These are phyloP conservation scores for Fregetta grallaria DNA, from an alignment of 2,113 vertebrate species.

Conservation along the genomic window DNA sequence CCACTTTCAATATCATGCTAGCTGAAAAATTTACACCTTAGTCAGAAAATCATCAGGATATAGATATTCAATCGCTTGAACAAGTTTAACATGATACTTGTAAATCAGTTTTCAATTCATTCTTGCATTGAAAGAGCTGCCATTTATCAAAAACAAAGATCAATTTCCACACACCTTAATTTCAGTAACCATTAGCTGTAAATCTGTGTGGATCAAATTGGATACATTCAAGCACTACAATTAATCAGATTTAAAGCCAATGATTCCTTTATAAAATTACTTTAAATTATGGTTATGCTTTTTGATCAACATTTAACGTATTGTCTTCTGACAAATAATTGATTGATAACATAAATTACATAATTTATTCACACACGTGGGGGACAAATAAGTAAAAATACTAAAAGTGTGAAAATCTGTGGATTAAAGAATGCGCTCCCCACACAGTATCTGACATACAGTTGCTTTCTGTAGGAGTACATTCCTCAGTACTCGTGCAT, in stretches of 20 bases:
- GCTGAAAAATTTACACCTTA: conserved; percentile 9
- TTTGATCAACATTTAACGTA: not conserved
- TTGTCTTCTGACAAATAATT: not conserved
- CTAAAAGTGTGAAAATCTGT: not conserved
- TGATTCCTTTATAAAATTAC: not conserved
- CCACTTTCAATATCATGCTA: not conserved
- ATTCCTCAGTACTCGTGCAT: not conserved
- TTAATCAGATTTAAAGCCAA: not conserved
- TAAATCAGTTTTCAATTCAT: conserved; percentile 8
- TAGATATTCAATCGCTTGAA: not conserved
- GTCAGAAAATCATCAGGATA: not conserved
- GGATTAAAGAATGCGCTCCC: not conserved
- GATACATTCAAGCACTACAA: not conserved
- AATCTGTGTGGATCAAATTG: not conserved
- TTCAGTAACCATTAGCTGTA: conserved; percentile 36
- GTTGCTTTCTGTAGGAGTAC: not conserved
- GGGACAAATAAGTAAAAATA: conserved; percentile 7
- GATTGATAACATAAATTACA: not conserved
- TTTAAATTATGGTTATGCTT: not conserved
- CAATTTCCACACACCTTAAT: conserved; percentile 35
- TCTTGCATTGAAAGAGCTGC: not conserved
- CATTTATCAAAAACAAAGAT: conserved; percentile 18
- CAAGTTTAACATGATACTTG: not conserved
- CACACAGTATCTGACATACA: not conserved
- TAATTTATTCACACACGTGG: not conserved